Evolutionary conservation across 2,113 vertebrate genomes (phyloP).

Genomic region (Gallinago undulata): DNA sequence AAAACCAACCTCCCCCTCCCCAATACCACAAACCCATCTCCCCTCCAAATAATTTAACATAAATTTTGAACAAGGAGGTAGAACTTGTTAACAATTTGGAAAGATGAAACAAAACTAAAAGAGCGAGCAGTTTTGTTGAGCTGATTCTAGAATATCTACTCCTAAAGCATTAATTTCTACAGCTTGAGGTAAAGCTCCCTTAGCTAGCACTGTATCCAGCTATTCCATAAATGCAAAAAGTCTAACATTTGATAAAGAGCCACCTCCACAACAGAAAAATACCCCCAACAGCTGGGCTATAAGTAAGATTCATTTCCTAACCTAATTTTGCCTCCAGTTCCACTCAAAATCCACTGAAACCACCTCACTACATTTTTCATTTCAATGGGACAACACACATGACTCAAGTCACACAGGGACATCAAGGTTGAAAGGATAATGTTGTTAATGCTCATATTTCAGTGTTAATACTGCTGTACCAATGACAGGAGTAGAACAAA

Average conservation of each 20-base stretch:
- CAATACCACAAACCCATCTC: not conserved
- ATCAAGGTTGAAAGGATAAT: slow-evolving; percentile 16
- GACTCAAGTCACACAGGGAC: not conserved
- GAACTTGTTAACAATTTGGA: not conserved
- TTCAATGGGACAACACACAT: not conserved
- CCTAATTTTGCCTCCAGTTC: not conserved
- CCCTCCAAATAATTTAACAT: not conserved
- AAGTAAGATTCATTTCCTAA: not conserved
- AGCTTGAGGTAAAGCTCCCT: not conserved
- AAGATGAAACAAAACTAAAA: not conserved
- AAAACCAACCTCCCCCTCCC: not conserved
- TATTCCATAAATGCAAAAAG: not conserved
- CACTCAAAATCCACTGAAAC: not conserved
- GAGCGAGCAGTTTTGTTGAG: not conserved
- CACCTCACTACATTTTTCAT: not conserved
- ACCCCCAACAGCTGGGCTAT: not conserved
- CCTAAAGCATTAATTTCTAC: not conserved
- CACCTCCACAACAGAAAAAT: not conserved
- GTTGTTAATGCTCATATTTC: not conserved
- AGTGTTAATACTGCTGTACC: not conserved
- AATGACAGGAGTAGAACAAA: not conserved
- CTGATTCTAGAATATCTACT: not conserved
- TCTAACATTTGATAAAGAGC: not conserved
- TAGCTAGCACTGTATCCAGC: not conserved
- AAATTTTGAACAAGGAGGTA: not conserved